Conservation (phyloP, 2,797 vertebrate species). For the Choloepus didactylus region DNA sequence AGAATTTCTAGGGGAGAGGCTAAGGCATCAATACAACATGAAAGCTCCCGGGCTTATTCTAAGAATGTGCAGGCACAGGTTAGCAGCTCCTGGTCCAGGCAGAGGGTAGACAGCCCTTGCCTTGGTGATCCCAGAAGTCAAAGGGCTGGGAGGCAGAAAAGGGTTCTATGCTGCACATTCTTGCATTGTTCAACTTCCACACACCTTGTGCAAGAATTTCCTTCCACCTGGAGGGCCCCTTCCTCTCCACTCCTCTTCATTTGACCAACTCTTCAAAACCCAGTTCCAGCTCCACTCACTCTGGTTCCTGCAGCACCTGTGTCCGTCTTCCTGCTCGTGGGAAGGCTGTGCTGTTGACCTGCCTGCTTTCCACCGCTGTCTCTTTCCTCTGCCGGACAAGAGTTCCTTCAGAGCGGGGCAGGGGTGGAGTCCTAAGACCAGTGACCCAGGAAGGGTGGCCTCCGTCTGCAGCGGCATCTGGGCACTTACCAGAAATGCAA, state of each 20-base stretch:
- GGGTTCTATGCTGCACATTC: neutral
- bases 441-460: rapidly evolving
- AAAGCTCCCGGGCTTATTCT: neutral
- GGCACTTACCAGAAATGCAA: neutral
- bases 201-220: neutral
- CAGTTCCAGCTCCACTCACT: neutral
- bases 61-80: rapidly evolving
- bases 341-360: rapidly evolving
- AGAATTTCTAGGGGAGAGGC: neutral
- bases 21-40: neutral
- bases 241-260: neutral
- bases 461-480: neutral
- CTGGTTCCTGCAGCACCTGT: rapidly evolving
- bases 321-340: rapidly evolving
- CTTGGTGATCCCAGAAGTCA: neutral
- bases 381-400: rapidly evolving
- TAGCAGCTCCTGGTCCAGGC: neutral
- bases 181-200: neutral
- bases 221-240: neutral
- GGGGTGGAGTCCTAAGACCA: neutral
- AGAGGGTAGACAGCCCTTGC: neutral
- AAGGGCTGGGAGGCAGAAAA: neutral
- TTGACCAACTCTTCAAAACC: neutral
- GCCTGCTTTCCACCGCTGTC: rapidly evolving
- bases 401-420: neutral